These are phyloP conservation scores for Rhinogobius similis DNA, from an alignment of 2,113 vertebrate species.

Conservation along the genomic window DNA sequence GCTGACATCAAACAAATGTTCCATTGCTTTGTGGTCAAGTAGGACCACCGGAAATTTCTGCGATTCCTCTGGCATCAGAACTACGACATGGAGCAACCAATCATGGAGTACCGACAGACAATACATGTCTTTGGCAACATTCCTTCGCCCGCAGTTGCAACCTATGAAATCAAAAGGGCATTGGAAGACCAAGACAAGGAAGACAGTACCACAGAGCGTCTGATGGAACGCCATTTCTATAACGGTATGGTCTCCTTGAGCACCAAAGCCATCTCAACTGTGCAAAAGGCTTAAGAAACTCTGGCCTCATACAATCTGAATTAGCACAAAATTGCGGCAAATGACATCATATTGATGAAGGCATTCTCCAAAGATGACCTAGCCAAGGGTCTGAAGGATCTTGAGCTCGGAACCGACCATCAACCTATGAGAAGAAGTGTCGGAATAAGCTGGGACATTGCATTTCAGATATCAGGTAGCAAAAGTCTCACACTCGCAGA, in stretches of 20 bases:
- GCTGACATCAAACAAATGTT: neutral
- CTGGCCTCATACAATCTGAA: neutral
- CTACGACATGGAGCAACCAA: no score
- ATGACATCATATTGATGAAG: neutral
- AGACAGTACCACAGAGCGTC: neutral
- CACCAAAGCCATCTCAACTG: neutral
- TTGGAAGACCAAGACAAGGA: neutral
- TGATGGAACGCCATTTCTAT: neutral
- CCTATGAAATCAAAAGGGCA: neutral
- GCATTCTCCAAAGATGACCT: neutral
- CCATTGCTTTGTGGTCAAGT: no score
- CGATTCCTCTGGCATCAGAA: no score
- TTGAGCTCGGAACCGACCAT: neutral
- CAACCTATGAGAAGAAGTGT: neutral
- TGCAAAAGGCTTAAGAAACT: neutral
- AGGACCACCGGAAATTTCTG: no score
- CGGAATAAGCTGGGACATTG: neutral
- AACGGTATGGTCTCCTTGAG: neutral
- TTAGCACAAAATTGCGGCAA: neutral
- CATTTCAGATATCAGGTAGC: neutral
- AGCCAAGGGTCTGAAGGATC: neutral
- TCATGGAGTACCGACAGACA: no score
- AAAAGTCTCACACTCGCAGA: neutral
- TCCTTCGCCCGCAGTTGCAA: neutral
- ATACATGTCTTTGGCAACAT: no score